phyloP scores from a whole-genome alignment of 2,888 invertebrate species.

The Thera britannica region DNA sequence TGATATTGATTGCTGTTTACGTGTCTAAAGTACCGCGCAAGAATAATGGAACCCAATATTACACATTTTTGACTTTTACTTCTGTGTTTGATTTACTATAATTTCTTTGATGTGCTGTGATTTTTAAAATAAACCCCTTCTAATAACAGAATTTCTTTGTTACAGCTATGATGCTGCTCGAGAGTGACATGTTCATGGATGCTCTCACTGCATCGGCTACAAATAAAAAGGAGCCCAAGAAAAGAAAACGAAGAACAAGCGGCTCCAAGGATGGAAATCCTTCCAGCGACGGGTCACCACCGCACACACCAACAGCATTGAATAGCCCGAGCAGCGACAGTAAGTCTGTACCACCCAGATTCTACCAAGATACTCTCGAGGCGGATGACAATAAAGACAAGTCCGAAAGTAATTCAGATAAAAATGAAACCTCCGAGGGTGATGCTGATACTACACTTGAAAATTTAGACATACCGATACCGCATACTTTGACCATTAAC shows the following conservation, averaged over 20 bases:
- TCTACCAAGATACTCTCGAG: slow-evolving; percentile 96
- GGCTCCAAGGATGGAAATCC: slow-evolving; percentile 87
- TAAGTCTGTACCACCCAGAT: slow-evolving; percentile 87
- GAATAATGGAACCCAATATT: slow-evolving; percentile 18
- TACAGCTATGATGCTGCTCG: slow-evolving; percentile 91
- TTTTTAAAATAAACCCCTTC: not conserved
- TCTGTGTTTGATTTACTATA: not conserved
- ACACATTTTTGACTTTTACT: slow-evolving; percentile 25
- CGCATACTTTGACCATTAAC: slow-evolving; percentile 78
- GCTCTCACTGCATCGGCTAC: slow-evolving; percentile 92
- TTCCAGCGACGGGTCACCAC: slow-evolving; percentile 80
- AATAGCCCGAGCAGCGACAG: slow-evolving; percentile 75
- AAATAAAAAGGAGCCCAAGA: slow-evolving; percentile 90
- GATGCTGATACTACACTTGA: slow-evolving; percentile 61
- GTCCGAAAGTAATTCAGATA: slow-evolving; percentile 54
- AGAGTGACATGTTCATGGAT: slow-evolving; percentile 97
- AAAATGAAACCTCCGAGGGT: slow-evolving; percentile 54
- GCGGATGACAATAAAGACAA: slow-evolving; percentile 86
- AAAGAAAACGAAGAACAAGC: slow-evolving; percentile 90
- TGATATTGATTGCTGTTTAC: too few relatives aligned
- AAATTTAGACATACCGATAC: slow-evolving; percentile 67
- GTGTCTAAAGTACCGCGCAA: not conserved
- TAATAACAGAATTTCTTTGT: slow-evolving; percentile 53
- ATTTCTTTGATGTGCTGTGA: not conserved
- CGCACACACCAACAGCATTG: slow-evolving; percentile 80